Evolutionary conservation across 1,140 invertebrate genomes (phyloP), one percentile per base, ranked within the genome.

Genomic region (Drosophila rhopaloa): DNA sequence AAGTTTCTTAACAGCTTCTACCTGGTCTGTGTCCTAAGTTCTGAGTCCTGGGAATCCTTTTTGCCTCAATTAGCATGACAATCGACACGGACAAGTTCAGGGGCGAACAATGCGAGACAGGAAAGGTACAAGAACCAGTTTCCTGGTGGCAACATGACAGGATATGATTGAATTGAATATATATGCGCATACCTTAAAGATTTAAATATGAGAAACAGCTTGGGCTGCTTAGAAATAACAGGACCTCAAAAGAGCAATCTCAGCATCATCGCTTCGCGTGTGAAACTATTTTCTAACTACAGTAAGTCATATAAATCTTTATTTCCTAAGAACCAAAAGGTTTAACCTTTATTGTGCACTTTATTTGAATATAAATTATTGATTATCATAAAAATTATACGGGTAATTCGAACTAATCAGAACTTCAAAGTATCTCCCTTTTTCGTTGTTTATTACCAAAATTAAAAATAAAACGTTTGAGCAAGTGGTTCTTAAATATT

Each of bases 51-150:
- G 44, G 51, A 57, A 70, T 70, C 51, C 66, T 72, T 71, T 71
- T 40, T 46, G 65, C 57, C 63, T 53, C 83, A 88, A 88, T 88
- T 88, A 88, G 83, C 83, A 88, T 88, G 84, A 89, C 83, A 88
- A 89, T 83, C 53, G 53, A 46, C 54, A 51, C 32, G 50, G 44
- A 79, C 73, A 82, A 75, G 58, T 74, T 81, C 63, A 59, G 63
- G 66, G 53, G 29, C 19, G 59, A 54, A 79, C 60, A 60, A 66
- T 54, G 58, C 32, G 13, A 8, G 24, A 40, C 59, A 40, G 67
- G 68, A 59, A 61, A 8, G 58, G 14, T 6, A 37, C 46, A 81
- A 72, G 68, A 77, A 63, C 81, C 70, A 73, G 73, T 85, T 78
- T 47, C 61, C 63, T 81, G 70, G 44, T 27, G 41, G 27, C 14